Percentiles rank a stretch among this genome's conserved stretches.
phyloP scores from a whole-genome alignment of 2,113 vertebrate genomes.

The Heloderma charlesbogerti region DNA sequence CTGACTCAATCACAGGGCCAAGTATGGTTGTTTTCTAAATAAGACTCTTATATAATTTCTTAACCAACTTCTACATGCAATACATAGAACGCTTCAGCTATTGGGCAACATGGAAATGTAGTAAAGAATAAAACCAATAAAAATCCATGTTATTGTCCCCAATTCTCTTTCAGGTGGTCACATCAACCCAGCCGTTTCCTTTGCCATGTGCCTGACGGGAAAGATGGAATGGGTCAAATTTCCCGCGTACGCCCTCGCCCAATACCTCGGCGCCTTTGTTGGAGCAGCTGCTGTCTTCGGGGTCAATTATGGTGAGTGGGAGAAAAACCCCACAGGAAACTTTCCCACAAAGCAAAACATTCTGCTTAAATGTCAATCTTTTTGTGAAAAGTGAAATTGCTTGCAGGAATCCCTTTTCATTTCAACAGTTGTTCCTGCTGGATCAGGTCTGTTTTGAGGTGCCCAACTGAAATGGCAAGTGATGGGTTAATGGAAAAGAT shows the following conservation, averaged over 20 bases:
- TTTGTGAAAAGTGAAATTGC: neutral
- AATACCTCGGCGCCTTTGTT: slow-evolving; percentile 90
- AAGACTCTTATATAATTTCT: too few species aligned
- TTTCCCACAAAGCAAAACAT: neutral
- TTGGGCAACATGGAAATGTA: too few species aligned
- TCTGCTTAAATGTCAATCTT: neutral
- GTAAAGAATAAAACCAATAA: too few species aligned
- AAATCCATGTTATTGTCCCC: neutral
- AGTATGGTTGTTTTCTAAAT: too few species aligned
- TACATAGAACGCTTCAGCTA: too few species aligned
- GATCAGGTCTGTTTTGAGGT: neutral
- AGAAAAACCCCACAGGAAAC: neutral
- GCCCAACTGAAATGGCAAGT: neutral
- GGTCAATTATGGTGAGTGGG: slow-evolving; percentile 87
- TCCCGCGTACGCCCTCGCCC: slow-evolving; percentile 89
- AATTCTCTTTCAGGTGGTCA: slow-evolving; percentile 87
- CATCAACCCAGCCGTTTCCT: slow-evolving; percentile 94
- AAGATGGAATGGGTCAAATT: slow-evolving; percentile 90
- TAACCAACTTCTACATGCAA: too few species aligned
- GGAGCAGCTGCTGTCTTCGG: slow-evolving; percentile 89
- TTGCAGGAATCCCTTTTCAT: neutral
- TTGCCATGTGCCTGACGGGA: slow-evolving; percentile 92
- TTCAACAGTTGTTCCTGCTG: neutral
- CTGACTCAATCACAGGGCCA: too few species aligned
- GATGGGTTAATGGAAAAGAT: neutral